Conservation (phyloP, 2,113 vertebrate genomes). For the Gambusia affinis region DNA sequence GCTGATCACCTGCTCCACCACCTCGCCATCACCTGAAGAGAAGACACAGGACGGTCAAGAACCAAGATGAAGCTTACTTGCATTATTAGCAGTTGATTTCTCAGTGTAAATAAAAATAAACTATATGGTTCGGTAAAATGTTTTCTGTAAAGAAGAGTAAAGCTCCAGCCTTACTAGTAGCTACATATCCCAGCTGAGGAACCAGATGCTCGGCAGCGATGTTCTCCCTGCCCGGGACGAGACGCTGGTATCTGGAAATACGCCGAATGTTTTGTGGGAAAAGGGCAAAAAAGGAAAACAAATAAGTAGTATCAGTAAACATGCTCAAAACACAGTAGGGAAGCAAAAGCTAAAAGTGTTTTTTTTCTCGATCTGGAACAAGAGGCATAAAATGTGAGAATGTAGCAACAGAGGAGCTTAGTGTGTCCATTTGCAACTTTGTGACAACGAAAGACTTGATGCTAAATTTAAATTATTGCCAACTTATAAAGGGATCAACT, state of each 20-base stretch:
- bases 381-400: no score
- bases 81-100: not conserved
- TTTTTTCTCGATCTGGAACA: no score
- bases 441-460: no score
- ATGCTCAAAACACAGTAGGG: not conserved
- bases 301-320: not conserved
- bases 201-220: conserved; percentile 92
- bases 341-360: no score
- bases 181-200: conserved; percentile 95
- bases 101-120: not conserved
- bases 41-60: not conserved
- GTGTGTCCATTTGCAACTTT: no score
- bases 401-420: no score
- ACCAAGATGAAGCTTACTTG: not conserved
- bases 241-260: conserved; percentile 85
- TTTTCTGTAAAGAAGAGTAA: not conserved
- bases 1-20: conserved; percentile 97
- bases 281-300: not conserved
- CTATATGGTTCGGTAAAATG: not conserved
- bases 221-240: conserved; percentile 95
- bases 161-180: conserved; percentile 85
- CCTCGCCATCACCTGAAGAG: conserved; percentile 90
- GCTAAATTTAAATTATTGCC: no score
- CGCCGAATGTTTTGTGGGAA: not conserved
- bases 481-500: no score